phyloP scores from a whole-genome alignment of 1,140 invertebrate genomes.

The Drosophila insularis region DNA sequence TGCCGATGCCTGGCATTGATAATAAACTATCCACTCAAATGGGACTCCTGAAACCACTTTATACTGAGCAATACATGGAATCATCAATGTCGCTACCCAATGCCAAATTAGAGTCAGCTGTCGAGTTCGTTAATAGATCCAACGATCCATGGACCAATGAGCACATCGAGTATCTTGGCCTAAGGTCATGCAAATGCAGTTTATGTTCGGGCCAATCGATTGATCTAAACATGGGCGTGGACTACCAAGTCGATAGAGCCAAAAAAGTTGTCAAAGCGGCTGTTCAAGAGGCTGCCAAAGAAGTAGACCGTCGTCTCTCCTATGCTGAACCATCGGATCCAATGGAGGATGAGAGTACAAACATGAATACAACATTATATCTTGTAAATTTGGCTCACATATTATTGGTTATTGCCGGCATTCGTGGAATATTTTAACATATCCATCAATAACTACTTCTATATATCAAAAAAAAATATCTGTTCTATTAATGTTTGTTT shows the following conservation, averaged over 20 bases:
- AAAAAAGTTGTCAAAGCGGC: neutral
- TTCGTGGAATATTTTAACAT: constrained; percentile 36
- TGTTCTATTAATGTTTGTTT: neutral
- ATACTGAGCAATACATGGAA: neutral
- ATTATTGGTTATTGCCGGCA: constrained; percentile 23
- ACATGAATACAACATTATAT: neutral
- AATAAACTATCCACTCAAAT: neutral
- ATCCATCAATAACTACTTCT: neutral
- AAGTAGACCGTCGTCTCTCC: neutral
- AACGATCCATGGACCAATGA: neutral
- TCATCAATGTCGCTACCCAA: neutral
- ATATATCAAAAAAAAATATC: neutral
- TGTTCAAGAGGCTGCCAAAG: neutral
- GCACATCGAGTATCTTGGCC: neutral
- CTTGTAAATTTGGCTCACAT: constrained; percentile 40
- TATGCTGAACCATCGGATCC: too few relatives aligned
- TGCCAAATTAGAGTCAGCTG: neutral
- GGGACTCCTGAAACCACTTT: neutral
- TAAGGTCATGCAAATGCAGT: neutral
- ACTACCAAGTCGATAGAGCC: neutral
- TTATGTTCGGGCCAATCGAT: neutral
- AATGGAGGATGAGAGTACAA: neutral
- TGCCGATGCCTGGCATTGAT: constrained; percentile 7
- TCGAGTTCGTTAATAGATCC: neutral
- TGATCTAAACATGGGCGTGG: neutral